phyloP scores from a whole-genome alignment of 2,797 vertebrate genomes.

The Phrynocephalus guinanensis region DNA sequence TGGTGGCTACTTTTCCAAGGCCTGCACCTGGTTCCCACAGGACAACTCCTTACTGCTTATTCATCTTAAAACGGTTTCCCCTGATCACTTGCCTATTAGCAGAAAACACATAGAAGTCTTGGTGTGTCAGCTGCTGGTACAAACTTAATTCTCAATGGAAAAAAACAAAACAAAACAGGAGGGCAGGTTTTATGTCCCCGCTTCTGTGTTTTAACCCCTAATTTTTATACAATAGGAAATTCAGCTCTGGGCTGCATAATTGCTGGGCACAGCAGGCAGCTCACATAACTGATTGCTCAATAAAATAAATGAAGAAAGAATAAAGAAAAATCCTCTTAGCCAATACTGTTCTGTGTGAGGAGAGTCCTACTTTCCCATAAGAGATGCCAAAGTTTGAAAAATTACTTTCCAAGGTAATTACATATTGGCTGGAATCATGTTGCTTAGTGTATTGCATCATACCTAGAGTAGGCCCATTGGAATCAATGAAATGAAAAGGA shows the following conservation, averaged over 20 bases:
- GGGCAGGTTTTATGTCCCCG: background rate
- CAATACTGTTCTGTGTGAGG: too few species aligned
- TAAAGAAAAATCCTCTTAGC: too few species aligned
- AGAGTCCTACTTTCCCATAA: background rate
- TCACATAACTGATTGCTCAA: background rate
- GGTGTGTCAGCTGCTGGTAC: background rate
- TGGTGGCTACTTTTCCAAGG: background rate
- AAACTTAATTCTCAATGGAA: background rate
- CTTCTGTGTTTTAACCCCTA: background rate
- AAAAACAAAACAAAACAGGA: background rate
- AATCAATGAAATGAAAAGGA: too few species aligned
- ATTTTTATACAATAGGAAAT: background rate
- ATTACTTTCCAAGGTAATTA: background rate
- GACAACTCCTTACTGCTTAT: background rate
- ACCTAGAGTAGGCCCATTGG: too few species aligned
- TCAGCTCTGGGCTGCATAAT: background rate
- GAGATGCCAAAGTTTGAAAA: background rate
- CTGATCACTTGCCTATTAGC: background rate
- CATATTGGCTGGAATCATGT: too few species aligned
- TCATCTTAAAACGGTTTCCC: background rate
- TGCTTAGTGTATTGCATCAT: too few species aligned
- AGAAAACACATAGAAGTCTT: background rate
- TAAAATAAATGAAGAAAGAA: background rate
- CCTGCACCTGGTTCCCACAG: background rate
- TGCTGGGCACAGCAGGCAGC: background rate